These are phyloP conservation scores for Drosophila prosaltans DNA, from an alignment of 1,140 invertebrate species.

Conservation along the genomic window DNA sequence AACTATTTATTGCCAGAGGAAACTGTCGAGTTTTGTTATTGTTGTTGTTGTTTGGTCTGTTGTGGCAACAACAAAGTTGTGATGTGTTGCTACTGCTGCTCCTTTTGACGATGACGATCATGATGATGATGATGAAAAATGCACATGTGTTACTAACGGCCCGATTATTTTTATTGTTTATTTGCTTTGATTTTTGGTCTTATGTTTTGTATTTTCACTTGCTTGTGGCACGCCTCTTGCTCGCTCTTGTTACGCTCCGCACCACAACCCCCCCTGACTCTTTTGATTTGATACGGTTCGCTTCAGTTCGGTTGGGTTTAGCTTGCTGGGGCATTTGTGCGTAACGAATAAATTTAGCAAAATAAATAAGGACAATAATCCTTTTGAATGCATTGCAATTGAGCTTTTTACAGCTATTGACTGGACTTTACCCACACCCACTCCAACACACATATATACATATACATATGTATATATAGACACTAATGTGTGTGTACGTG, in stretches of 20 bases:
- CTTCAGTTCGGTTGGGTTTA: conserved; percentile 33
- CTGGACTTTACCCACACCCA: conserved; percentile 30
- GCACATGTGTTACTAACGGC: conserved; percentile 78
- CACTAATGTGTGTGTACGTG: conserved; percentile 27
- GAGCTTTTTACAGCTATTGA: conserved; percentile 78
- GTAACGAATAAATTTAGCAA: conserved; percentile 82
- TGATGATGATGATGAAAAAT: conserved; percentile 74
- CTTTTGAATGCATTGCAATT: conserved; percentile 81
- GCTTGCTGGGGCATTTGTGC: conserved; percentile 70
- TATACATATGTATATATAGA: not conserved
- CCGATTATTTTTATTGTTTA: conserved; percentile 81
- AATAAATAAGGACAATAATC: conserved; percentile 82
- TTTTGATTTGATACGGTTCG: conserved; percentile 23
- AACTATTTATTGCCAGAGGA: conserved; percentile 71
- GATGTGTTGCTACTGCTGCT: conserved; percentile 35
- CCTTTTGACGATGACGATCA: conserved; percentile 1
- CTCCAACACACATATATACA: not conserved
- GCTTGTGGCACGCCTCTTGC: not conserved
- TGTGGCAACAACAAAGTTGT: conserved; percentile 68
- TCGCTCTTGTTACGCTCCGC: too few relatives aligned
- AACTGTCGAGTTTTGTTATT: conserved; percentile 47
- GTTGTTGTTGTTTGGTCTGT: conserved; percentile 42
- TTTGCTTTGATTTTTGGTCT: conserved; percentile 75
- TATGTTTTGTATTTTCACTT: conserved; percentile 68
- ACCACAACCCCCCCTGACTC: conserved; percentile 6